Percentiles rank a stretch among this genome's conserved stretches.
Conservation (phyloP, 2,797 vertebrate genomes). For the Apogon hyalosoma region DNA sequence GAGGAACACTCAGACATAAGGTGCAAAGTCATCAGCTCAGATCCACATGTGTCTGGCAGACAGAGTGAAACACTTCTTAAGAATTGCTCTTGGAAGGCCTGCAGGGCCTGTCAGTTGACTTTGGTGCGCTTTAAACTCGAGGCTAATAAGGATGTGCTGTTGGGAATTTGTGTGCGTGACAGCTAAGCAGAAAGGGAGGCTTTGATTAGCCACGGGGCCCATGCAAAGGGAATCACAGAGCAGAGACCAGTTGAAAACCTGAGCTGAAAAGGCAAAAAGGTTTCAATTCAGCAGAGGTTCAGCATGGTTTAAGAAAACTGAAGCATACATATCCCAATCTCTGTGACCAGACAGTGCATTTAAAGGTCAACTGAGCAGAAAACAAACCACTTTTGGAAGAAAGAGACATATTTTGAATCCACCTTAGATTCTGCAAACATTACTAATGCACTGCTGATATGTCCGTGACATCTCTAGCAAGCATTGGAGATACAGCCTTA, state of each 20-base stretch:
- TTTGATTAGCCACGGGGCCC: slow-evolving; percentile 68
- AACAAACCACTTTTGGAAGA: slow-evolving; percentile 1
- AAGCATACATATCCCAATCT: slow-evolving; percentile 8
- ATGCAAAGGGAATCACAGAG: slow-evolving; percentile 55
- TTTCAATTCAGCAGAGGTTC: slow-evolving; percentile 30
- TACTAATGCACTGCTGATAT: not conserved
- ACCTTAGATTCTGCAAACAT: slow-evolving; percentile 12
- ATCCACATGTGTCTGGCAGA: slow-evolving; percentile 54
- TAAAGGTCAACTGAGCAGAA: slow-evolving; percentile 25
- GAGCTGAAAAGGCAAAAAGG: slow-evolving; percentile 26
- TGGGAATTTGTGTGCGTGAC: slow-evolving; percentile 74
- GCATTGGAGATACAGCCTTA: slow-evolving; percentile 11
- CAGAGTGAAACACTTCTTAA: slow-evolving; percentile 63
- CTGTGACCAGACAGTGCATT: slow-evolving; percentile 16
- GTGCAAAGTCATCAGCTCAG: slow-evolving; percentile 61
- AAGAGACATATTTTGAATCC: slow-evolving; percentile 4
- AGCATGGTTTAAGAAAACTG: slow-evolving; percentile 34
- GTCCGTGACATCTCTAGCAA: not conserved
- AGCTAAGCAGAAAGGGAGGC: slow-evolving; percentile 67
- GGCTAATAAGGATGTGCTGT: slow-evolving; percentile 80
- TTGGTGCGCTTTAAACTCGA: slow-evolving; percentile 68
- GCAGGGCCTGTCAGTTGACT: slow-evolving; percentile 69
- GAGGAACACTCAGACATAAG: slow-evolving; percentile 52
- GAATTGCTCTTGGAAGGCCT: slow-evolving; percentile 52
- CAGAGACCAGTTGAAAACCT: slow-evolving; percentile 51